Conservation (phyloP, 2,888 invertebrate genomes). For the Rotaria sp. region DNA sequence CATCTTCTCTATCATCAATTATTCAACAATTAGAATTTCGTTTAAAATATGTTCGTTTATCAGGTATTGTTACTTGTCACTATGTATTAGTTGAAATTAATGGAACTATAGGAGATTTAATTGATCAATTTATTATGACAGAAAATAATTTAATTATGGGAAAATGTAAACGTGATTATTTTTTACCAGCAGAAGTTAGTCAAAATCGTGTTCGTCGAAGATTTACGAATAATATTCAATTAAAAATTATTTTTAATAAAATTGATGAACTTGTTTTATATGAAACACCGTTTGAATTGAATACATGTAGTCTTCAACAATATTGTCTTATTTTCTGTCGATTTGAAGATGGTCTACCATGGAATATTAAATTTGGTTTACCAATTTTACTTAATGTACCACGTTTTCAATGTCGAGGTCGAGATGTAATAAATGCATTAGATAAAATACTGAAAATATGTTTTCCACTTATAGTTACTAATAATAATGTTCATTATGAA, state of each 20-base stretch:
- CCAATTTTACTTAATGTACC: background rate
- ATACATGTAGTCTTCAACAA: background rate
- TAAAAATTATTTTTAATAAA: background rate
- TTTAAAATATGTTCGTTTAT: background rate
- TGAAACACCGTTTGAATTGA: conserved; percentile 1
- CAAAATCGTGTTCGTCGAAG: background rate
- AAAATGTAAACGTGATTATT: background rate
- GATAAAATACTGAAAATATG: background rate
- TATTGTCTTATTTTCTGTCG: background rate
- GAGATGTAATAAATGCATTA: background rate
- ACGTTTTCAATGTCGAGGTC: background rate
- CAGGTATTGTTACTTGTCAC: background rate
- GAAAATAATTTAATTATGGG: background rate
- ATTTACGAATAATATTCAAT: background rate
- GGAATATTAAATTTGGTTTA: background rate
- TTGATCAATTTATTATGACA: background rate
- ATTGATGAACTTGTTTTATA: background rate
- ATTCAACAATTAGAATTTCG: background rate
- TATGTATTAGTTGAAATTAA: background rate
- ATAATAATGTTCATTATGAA: background rate
- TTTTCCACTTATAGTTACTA: background rate
- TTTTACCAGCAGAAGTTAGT: background rate
- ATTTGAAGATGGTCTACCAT: background rate
- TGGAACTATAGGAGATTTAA: background rate
- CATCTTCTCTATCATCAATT: background rate